These are phyloP conservation scores for Drosophila falleni DNA, from an alignment of 2,888 invertebrate species.

Conservation along the genomic window DNA sequence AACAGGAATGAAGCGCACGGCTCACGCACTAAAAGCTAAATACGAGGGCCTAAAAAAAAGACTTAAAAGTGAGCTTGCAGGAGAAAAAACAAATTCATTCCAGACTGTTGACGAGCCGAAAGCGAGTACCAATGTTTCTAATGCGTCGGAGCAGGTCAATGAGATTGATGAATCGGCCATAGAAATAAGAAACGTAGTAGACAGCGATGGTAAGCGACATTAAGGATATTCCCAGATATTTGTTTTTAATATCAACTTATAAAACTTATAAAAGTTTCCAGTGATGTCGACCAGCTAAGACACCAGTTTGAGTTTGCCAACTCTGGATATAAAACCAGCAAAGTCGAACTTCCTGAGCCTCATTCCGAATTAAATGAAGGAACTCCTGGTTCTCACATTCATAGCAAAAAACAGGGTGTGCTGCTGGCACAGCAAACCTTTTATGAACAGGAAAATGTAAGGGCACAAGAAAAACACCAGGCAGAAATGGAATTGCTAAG, in stretches of 20 bases:
- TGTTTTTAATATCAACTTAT: not conserved
- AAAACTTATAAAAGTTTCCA: not conserved
- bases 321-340: not conserved
- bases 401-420: not conserved
- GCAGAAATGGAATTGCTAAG: conserved; percentile 3
- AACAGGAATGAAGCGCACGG: not conserved
- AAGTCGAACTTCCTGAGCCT: not conserved
- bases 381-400: not conserved
- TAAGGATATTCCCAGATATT: not conserved
- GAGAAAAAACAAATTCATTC: not conserved
- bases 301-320: not conserved
- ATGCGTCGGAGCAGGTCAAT: not conserved
- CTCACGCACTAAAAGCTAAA: conserved; percentile 1
- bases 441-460: not conserved
- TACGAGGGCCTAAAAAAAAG: conserved; percentile 1
- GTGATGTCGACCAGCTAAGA: not conserved
- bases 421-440: not conserved
- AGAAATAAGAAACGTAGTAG: not conserved
- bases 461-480: conserved; percentile 3
- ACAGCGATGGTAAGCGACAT: not conserved
- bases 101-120: not conserved
- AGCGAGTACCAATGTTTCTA: not conserved
- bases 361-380: not conserved
- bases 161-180: not conserved
- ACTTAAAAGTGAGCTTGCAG: not conserved